Base-by-base conservation (phyloP, 2,888 invertebrate species). In the Fragum whitleyi region DNA sequence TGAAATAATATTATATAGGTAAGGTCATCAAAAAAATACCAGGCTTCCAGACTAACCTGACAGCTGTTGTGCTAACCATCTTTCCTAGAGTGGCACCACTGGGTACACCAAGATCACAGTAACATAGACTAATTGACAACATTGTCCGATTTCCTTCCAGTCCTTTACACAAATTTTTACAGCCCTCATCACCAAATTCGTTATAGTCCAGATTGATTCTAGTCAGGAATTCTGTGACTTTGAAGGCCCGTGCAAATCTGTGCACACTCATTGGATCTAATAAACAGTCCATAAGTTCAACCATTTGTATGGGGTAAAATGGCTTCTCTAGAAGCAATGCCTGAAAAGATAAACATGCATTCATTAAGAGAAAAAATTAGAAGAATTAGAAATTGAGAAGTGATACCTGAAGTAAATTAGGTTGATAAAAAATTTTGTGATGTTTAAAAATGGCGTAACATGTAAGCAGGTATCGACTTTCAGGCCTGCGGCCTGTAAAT, bases 131-230 rank as follows among this genome's bases (percentile, higher is more conserved):
- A 19, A 94, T 80, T 16, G 91, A 90, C 32, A 91, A 74, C 57
- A 94, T 70, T 6, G 90, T 90, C 3, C 70, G 86, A 81, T 93
- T 94, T 19, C 86, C 86, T 14, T 81, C 83, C 36, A 94, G 83
- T 53, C 94, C 93, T 53, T 87, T 80, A 88, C 93, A 92, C 53
- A 94, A 78, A 55, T 90, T 86, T 36, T 82, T 77, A 78, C 92
- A 92, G 0, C 94, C 94, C 75, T 92, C 91, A 80, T 94, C 93
- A 21, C 93, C 92, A 89, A 94, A 93, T 92, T 94, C 93, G 87
- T 94, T 94, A 78, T 92, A 94, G 82, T 94, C 94, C 9, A 94
- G 82, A 23, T 85, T 86, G 0, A 94, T 74, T 51, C 85, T 90
- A 21, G 91, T 90, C 11, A 94, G 84, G 36, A 89, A 86, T 28